phyloP scores from a whole-genome alignment of 2,797 vertebrate genomes.

The Sebastes steindachneri region DNA sequence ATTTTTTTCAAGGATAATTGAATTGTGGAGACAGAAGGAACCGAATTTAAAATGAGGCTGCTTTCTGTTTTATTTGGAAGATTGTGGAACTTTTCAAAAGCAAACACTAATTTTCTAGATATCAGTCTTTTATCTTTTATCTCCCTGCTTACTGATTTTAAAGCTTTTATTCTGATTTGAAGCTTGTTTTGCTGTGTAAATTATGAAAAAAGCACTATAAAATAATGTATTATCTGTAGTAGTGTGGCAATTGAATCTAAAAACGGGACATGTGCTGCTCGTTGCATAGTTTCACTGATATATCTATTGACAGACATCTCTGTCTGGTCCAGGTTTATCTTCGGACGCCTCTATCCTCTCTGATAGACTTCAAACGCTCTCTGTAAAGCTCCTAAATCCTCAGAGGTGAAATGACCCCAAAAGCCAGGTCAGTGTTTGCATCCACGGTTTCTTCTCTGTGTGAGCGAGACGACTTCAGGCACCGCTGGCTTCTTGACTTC shows the following conservation, averaged over 20 bases:
- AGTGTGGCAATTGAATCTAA: neutral
- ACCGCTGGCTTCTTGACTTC: slow-evolving; percentile 24
- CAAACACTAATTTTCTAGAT: neutral
- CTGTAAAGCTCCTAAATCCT: slow-evolving; percentile 59
- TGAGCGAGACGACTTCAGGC: slow-evolving; percentile 42
- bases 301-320: slow-evolving; percentile 39
- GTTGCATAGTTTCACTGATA: neutral
- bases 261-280: neutral
- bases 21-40: neutral
- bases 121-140: neutral
- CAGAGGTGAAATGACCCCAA: slow-evolving; percentile 77
- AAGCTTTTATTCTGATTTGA: neutral
- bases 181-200: neutral
- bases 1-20: neutral
- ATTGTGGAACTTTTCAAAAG: neutral
- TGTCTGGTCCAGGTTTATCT: slow-evolving; percentile 37
- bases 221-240: neutral
- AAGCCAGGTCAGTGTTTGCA: slow-evolving; percentile 66
- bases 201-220: neutral
- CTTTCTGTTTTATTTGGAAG: neutral
- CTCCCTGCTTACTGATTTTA: neutral
- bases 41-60: neutral
- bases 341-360: slow-evolving; percentile 24
- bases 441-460: slow-evolving; percentile 13
- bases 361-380: slow-evolving; percentile 66